Evolutionary conservation across 2,113 vertebrate genomes (phyloP), one percentile per base, ranked within the genome.

Genomic region (Microcebus griseorufus): DNA sequence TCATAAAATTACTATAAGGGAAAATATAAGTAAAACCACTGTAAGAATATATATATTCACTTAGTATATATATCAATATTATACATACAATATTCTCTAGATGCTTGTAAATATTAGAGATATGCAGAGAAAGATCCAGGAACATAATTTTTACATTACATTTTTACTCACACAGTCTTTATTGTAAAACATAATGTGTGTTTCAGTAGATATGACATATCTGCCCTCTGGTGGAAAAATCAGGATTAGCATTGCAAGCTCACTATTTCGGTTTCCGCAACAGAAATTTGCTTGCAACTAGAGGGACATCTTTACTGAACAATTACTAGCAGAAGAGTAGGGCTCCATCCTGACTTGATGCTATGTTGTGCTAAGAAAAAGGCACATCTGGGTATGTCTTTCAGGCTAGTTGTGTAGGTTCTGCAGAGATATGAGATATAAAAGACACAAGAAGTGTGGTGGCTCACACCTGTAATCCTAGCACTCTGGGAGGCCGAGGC

Each of bases 181-280:
- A 65, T 58, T 75, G 27, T 60, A 65, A 86, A 91, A 88, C 13
- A 45, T 1, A 67, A 23, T 0, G 32, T 48, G 51, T 72, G 17
- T 84, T 93, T 89, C 84, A 17, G 65, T 27, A 81, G 79, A 60
- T 45, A 2, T 11, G 75, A 80, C 73, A 13, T 3, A 39, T 23
- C 73, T 97, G 88, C 96, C 95, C 91, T 83, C 95, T 94, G 70
- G 62, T 95, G 91, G 98, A 86, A 69, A 53, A 25, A 76, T 18
- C 18, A 27, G 8, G 14, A 67, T 62, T 29, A 69, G 32, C 51
- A 39, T 4, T 29, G 67, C 34, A n/a, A 79, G 32, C 5, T 92
- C 7, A 20, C 62, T 53, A 1, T 18, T 83, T 9, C 2, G 11
- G 16, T 60, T 96, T 32, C 75, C 11, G 1, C 11, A 17, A 39